Base-by-base conservation (phyloP, 2,113 vertebrate species). In the Pongo pygmaeus region DNA sequence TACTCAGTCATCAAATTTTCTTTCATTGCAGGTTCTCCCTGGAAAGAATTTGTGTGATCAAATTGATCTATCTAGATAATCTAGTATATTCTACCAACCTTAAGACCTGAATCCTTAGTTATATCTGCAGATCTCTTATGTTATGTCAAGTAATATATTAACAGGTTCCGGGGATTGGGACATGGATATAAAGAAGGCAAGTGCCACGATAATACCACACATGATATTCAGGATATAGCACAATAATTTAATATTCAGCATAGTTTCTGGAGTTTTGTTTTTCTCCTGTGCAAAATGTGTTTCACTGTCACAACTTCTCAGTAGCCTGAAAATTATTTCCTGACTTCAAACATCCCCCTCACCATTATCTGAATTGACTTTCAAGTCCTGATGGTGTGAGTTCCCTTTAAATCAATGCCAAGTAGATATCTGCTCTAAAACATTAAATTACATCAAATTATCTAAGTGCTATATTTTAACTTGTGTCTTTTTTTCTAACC, bases 401-500 rank as follows among this genome's bases (percentile, higher is more conserved):
- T 3, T 32, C 38, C 20, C 40, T 78, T 89, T 78, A 61, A 61
- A 48, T 59, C 8, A n/a, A 46, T 8, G 8, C 2, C 40, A 32
- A 27, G 5, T 10, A 48, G 7, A 38, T 38, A 57, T 12, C 3
- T 23, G 12, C 18, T 38, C 18, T n/a, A 32, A 46, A 50, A 25
- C 32, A 1, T 22, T 25, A 59, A 59, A 59, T 30, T 64, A 81
- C 20, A 27, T 2, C 35, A 50, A 1, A 23, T 64, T 64, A 30
- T 13, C 50, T 70, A 13, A 48, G 10, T n/a, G 14, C 1, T 32
- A 7, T 38, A 13, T 8, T 17, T 83, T 48, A 67, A 13, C 11
- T 7, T 25, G 3, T 77, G 3, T 0, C 6, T 43, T 89, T 69
- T 6, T 6, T 20, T 64, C 11, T 46, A 22, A 25, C 0, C 1